Percentiles rank a stretch among this genome's conserved stretches.
Conservation (phyloP, 1,140 invertebrate genomes). For the Drosophila sp. region DNA sequence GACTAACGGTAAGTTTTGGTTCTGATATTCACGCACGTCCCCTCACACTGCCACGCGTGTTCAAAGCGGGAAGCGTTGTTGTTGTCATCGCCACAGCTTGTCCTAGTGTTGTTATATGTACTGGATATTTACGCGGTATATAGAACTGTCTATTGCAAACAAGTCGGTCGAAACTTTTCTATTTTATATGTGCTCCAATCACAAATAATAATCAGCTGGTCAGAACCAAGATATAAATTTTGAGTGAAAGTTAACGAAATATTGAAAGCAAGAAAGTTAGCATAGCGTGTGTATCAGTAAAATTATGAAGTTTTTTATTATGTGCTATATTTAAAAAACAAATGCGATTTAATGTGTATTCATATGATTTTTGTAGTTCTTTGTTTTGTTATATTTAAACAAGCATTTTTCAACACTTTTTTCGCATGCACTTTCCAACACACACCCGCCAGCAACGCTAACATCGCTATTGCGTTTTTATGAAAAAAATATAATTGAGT, state of each 20-base stretch:
- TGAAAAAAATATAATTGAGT: constrained; percentile 46
- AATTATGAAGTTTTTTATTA: neutral
- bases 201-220: constrained; percentile 12
- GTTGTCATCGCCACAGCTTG: constrained; percentile 48
- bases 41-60: constrained; percentile 74
- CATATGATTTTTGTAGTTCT: constrained; percentile 20
- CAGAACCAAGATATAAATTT: neutral
- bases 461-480: constrained; percentile 63
- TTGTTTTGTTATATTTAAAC: constrained; percentile 18
- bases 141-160: neutral
- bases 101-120: constrained; percentile 49
- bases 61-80: constrained; percentile 41
- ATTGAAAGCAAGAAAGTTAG: neutral
- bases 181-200: neutral
- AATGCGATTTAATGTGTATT: neutral
- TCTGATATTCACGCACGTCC: constrained; percentile 58
- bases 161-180: neutral
- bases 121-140: constrained; percentile 2
- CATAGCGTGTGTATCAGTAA: neutral
- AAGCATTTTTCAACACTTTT: constrained; percentile 39
- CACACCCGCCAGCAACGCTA: constrained; percentile 61
- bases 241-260: neutral
- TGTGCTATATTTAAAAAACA: neutral
- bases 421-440: constrained; percentile 41
- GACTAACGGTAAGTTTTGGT: constrained; percentile 74